Evolutionary conservation across 2,113 vertebrate species (phyloP).

Genomic region (Cricetomys ansorgei): DNA sequence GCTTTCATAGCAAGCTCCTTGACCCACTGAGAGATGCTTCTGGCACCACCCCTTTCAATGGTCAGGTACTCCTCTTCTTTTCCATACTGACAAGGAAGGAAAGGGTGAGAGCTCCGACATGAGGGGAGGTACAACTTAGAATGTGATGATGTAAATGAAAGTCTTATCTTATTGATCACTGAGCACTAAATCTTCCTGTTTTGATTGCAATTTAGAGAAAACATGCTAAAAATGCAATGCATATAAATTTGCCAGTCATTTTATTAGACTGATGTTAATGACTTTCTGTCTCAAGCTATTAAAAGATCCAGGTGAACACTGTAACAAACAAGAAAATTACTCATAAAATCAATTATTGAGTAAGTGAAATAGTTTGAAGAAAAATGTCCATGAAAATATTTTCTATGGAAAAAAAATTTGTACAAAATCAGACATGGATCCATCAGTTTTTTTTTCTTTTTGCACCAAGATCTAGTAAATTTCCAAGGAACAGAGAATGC

Average conservation of each 20-base stretch:
- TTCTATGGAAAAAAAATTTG: background rate
- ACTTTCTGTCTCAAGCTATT: background rate
- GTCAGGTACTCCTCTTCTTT: background rate
- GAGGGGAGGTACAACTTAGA: background rate
- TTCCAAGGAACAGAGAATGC: conserved; percentile 20
- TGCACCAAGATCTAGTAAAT: conserved; percentile 51
- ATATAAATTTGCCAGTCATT: background rate
- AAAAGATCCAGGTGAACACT: background rate
- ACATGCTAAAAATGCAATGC: background rate
- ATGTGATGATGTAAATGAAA: background rate
- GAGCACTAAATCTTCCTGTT: background rate
- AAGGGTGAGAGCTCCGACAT: background rate
- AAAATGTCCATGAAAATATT: conserved; percentile 47
- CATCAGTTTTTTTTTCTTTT: conserved; percentile 61
- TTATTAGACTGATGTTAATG: background rate
- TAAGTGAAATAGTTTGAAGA: conserved; percentile 3
- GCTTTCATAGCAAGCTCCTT: background rate
- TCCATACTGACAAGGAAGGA: background rate
- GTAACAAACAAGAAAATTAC: background rate
- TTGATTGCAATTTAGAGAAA: background rate
- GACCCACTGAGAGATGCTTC: too few species aligned
- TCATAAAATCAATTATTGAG: background rate
- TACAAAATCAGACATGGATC: conserved; percentile 55
- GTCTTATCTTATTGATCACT: background rate
- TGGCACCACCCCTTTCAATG: background rate